Conservation (phyloP, 2,888 invertebrate genomes). For the Melikaiella ostensackeni region DNA sequence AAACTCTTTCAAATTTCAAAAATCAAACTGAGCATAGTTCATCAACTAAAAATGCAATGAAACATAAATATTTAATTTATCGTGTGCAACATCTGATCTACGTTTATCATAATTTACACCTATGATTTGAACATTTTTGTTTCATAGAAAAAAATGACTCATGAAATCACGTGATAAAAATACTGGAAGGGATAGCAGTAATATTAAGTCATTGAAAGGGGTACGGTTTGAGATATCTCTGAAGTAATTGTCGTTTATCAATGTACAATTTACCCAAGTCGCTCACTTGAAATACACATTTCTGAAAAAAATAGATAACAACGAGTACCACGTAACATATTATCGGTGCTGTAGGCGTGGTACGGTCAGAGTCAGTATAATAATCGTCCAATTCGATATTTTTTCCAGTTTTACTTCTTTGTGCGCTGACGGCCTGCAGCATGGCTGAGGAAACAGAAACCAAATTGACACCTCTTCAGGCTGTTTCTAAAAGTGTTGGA, state of each 20-base stretch:
- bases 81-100: neutral
- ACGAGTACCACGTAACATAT: neutral
- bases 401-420: conserved; percentile 25
- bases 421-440: neutral
- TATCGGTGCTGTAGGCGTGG: neutral
- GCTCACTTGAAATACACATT: neutral
- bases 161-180: neutral
- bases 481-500: conserved; percentile 55
- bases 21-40: neutral
- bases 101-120: neutral
- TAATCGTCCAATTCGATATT: conserved; percentile 4
- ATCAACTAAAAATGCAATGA: neutral
- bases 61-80: neutral
- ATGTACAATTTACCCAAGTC: neutral
- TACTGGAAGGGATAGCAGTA: neutral
- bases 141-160: neutral
- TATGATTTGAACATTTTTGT: neutral
- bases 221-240: neutral
- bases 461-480: conserved; percentile 48
- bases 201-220: neutral
- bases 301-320: neutral
- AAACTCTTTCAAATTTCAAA: neutral
- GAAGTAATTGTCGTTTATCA: neutral
- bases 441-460: conserved; percentile 38
- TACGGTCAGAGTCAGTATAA: neutral